Percentiles rank a stretch among this genome's conserved stretches.
These are phyloP conservation scores for Podarcis cretensis DNA, from an alignment of 2,113 vertebrate species.

Conservation along the genomic window DNA sequence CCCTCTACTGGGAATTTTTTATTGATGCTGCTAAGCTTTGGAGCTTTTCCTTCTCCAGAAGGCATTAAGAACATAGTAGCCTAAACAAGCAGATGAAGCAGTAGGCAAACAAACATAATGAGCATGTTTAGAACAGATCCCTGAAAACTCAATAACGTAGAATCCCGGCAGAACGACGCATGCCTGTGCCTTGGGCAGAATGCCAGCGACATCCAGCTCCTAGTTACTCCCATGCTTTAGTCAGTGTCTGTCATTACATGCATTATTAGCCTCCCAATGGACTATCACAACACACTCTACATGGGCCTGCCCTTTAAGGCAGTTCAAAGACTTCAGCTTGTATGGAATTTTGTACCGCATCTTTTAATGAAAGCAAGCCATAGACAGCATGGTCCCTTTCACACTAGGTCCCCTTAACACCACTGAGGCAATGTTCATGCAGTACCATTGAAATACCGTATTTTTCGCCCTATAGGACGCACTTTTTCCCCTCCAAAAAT, in stretches of 20 bases:
- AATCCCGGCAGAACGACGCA: not conserved
- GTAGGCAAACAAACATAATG: slow-evolving; percentile 16
- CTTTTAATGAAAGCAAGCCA: not conserved
- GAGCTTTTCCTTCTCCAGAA: not conserved
- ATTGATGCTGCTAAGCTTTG: slow-evolving; percentile 13
- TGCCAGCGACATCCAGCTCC: not conserved
- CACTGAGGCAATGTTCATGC: not conserved
- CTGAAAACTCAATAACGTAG: slow-evolving; percentile 19
- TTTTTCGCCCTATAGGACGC: too few species aligned
- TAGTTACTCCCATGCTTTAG: not conserved
- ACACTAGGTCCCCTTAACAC: not conserved
- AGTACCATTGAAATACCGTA: too few species aligned
- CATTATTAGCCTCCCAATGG: not conserved
- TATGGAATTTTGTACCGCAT: not conserved
- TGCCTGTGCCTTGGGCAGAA: not conserved
- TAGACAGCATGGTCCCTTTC: not conserved
- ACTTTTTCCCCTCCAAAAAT: too few species aligned
- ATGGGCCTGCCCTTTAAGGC: not conserved
- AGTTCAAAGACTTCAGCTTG: not conserved
- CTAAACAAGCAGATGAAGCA: slow-evolving; percentile 18
- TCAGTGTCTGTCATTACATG: not conserved
- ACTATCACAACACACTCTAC: not conserved
- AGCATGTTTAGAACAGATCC: slow-evolving; percentile 17
- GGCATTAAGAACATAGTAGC: not conserved
- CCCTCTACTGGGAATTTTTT: not conserved